These are phyloP conservation scores for Hofmannophila pseudospretella DNA, from an alignment of 2,888 invertebrate species.

Conservation along the genomic window DNA sequence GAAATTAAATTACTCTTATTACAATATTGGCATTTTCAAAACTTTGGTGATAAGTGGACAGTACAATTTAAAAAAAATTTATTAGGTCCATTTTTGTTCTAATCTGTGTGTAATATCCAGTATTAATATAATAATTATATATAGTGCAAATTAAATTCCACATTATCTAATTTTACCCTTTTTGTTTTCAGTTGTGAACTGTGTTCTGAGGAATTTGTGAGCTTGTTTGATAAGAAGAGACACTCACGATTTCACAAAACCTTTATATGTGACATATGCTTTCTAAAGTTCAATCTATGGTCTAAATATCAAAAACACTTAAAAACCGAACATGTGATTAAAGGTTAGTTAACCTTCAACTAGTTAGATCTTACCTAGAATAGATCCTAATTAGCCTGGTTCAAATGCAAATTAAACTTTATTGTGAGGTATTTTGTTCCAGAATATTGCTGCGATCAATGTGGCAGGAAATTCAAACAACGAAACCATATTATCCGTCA, in stretches of 20 bases:
- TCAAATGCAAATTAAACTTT: too few relatives aligned
- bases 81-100: too few relatives aligned
- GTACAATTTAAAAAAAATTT: too few relatives aligned
- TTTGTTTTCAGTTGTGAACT: constrained; percentile 77
- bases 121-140: too few relatives aligned
- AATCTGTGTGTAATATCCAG: too few relatives aligned
- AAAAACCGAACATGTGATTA: constrained; percentile 44
- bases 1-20: too few relatives aligned
- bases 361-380: too few relatives aligned
- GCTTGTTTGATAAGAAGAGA: constrained; percentile 58
- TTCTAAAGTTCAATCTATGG: constrained; percentile 65
- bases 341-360: constrained; percentile 40
- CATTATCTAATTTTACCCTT: too few relatives aligned
- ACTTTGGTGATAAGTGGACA: too few relatives aligned
- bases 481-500: constrained; percentile 54
- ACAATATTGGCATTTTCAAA: too few relatives aligned
- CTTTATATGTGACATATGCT: constrained; percentile 69
- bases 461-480: constrained; percentile 53
- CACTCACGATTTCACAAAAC: constrained; percentile 68
- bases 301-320: constrained; percentile 65
- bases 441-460: constrained; percentile 62
- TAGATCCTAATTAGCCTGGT: too few relatives aligned
- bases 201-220: constrained; percentile 70
- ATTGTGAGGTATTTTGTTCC: constrained; percentile 21
- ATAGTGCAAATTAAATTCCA: too few relatives aligned